Conservation (phyloP, 2,888 invertebrate species). For the Empis livida region DNA sequence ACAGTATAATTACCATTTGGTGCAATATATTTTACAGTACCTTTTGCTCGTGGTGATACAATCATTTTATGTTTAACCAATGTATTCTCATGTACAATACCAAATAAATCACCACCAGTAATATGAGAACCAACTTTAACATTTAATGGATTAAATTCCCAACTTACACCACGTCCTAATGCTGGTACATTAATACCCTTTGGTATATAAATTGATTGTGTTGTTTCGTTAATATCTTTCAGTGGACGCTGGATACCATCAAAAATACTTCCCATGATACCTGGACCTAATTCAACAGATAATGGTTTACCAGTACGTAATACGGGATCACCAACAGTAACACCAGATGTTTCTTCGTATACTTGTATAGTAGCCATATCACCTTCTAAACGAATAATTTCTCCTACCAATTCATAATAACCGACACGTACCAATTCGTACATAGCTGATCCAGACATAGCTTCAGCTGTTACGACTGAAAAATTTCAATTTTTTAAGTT, state of each 20-base stretch:
- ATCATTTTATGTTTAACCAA: constrained; percentile 95
- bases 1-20: constrained; percentile 88
- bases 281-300: constrained; percentile 97
- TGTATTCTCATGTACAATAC: constrained; percentile 92
- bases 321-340: constrained; percentile 98
- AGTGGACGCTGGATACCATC: constrained; percentile 99
- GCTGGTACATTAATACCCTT: constrained; percentile 96
- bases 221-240: constrained; percentile 88
- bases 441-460: constrained; percentile 99
- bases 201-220: constrained; percentile 97
- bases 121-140: constrained; percentile 93
- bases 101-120: constrained; percentile 96
- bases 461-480: constrained; percentile 95
- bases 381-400: constrained; percentile 98
- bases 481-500: constrained; percentile 4
- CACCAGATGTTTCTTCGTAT: constrained; percentile 92
- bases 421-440: constrained; percentile 99
- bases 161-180: constrained; percentile 61
- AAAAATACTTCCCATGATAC: constrained; percentile 98
- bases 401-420: constrained; percentile 94
- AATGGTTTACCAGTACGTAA: constrained; percentile 96
- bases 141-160: constrained; percentile 86
- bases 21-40: constrained; percentile 92
- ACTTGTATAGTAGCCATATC: constrained; percentile 99
- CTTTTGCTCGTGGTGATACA: constrained; percentile 87